Evolutionary conservation across 2,113 vertebrate genomes (phyloP).

Genomic region (Cromileptes altivelis): DNA sequence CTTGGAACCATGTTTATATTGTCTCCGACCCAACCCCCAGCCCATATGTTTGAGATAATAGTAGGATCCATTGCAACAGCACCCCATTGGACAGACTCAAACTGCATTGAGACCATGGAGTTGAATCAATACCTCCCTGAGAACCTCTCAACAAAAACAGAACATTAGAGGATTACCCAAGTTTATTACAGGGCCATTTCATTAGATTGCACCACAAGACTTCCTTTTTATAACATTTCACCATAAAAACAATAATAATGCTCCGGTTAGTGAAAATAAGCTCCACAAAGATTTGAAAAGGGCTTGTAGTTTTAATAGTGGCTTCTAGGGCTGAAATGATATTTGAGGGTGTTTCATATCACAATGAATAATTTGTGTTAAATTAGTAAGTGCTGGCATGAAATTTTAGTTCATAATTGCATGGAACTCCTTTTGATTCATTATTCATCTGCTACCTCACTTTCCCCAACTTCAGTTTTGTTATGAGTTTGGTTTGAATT

Average conservation of each 20-base stretch:
- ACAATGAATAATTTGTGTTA: slow-evolving; percentile 68
- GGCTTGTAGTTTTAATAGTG: slow-evolving; percentile 1
- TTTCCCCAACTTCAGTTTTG: slow-evolving; percentile 17
- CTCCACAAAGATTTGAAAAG: not conserved
- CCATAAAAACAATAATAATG: not conserved
- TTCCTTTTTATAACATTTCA: not conserved
- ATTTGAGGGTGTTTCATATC: slow-evolving; percentile 50
- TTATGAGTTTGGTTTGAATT: slow-evolving; percentile 4
- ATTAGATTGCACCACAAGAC: not conserved
- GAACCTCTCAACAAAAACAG: not conserved
- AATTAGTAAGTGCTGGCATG: slow-evolving; percentile 54
- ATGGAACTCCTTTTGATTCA: slow-evolving; percentile 53
- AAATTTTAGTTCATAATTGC: slow-evolving; percentile 60
- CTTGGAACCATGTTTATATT: not conserved
- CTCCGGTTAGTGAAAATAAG: not conserved
- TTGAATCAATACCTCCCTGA: not conserved
- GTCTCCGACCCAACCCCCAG: too few relatives aligned
- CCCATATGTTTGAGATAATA: not conserved
- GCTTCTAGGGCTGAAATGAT: slow-evolving; percentile 35
- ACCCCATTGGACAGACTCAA: not conserved
- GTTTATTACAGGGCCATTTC: not conserved
- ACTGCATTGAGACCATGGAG: not conserved
- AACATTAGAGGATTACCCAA: not conserved
- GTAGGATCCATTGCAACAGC: not conserved
- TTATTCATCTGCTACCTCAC: slow-evolving; percentile 53